Evolutionary conservation across 92 coral and sea anemone species (phyloP), one percentile per base, ranked within the genome.

Genomic region (Chrysogorgia sp.): DNA sequence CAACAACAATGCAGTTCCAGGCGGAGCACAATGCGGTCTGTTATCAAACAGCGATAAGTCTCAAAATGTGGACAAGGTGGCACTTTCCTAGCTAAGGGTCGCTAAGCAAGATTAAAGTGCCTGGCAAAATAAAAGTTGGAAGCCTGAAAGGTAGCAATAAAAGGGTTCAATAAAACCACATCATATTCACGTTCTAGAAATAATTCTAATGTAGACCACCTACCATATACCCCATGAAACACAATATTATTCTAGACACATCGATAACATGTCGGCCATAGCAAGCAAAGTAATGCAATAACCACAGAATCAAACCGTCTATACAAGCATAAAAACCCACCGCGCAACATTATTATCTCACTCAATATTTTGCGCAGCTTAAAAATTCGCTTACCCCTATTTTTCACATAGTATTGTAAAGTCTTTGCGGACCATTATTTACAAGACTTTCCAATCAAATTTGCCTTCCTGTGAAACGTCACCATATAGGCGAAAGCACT

Each of bases 161-260:
- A 22, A 20, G 10, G 8, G 48, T 49, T 37, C 43, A 37, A 47
- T 47, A 15, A 47, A 6, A 47, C 15, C n/a, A 47, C 14, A 55
- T 25, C 19, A 55, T 68, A 13, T 24, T 25, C 1, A 14, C 31
- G 31, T 20, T 29, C 57, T 49, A 26, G 33, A 71, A 52, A 2
- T 3, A 34, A 49, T 49, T 23, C 24, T 34, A 53, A 20, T 28
- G 31, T 8, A 20, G 79, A 72, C 79, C 65, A 65, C 76, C 76
- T 69, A 69, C 76, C 34, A 47, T 25, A 30, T 40, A 52, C 65
- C 34, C 59, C 53, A 28, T n/a, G 64, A 56, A 56, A 53, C 64
- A 72, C 33, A 53, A 72, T 72, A 56, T 72, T 72, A 53, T 72
- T 56, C 64, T 72, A 72, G 79, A 72, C 79, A 72, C 64, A 58